Conservation (phyloP, 2,888 invertebrate genomes). For the Brenthis hecate region DNA sequence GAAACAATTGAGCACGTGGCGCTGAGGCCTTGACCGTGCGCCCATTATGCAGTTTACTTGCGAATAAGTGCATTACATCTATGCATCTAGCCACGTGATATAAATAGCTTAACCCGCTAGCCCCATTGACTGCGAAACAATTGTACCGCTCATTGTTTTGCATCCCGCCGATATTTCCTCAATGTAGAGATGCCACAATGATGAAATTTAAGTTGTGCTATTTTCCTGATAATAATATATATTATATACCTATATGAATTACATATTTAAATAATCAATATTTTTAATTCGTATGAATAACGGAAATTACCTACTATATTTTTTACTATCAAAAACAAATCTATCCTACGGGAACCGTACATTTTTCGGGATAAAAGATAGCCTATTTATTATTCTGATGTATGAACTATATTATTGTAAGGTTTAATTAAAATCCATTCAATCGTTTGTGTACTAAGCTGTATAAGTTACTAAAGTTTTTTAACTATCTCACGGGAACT, state of each 20-base stretch:
- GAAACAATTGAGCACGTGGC: constrained; percentile 74
- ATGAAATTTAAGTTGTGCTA: background rate
- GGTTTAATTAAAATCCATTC: too few species aligned
- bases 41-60: constrained; percentile 77
- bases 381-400: too few species aligned
- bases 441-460: too few species aligned
- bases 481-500: too few species aligned
- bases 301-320: too few species aligned
- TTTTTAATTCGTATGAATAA: too few species aligned
- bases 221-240: background rate
- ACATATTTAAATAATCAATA: background rate
- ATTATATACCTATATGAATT: too few species aligned
- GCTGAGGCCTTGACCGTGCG: constrained; percentile 76
- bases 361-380: too few species aligned
- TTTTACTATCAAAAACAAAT: too few species aligned
- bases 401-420: too few species aligned
- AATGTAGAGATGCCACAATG: background rate
- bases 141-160: constrained; percentile 34
- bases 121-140: constrained; percentile 36
- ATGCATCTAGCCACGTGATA: constrained; percentile 38
- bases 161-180: constrained; percentile 20
- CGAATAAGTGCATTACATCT: constrained; percentile 74
- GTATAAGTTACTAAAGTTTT: too few species aligned
- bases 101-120: constrained; percentile 41
- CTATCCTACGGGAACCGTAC: too few species aligned